Evolutionary conservation across 2,113 vertebrate species (phyloP).

Genomic region (Leptobrachium leishanense): DNA sequence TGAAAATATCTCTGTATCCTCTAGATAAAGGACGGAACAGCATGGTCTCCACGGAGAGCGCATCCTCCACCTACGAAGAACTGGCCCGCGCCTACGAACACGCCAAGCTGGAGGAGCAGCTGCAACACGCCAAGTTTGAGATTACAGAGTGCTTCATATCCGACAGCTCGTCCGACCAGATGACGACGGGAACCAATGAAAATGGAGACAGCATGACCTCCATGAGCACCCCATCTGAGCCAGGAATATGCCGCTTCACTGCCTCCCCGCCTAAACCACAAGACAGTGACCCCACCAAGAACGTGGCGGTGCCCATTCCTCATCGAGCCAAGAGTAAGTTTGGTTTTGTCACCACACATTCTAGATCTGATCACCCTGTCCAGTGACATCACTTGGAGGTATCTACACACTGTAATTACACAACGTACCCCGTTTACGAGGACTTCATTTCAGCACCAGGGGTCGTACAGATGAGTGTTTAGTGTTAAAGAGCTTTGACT

Average conservation of each 20-base stretch:
- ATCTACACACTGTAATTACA: too few species aligned
- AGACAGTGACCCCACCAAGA: slow-evolving; percentile 88
- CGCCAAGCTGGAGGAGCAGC: slow-evolving; percentile 92
- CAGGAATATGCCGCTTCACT: slow-evolving; percentile 80
- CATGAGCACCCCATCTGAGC: slow-evolving; percentile 84
- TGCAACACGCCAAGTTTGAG: slow-evolving; percentile 95
- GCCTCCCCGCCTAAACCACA: slow-evolving; percentile 81
- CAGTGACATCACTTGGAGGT: too few species aligned
- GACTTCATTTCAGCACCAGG: too few species aligned
- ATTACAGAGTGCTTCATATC: slow-evolving; percentile 98
- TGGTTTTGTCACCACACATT: too few species aligned
- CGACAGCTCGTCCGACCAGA: slow-evolving; percentile 93
- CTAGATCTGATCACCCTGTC: too few species aligned
- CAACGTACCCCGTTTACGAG: too few species aligned
- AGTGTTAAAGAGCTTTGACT: too few species aligned
- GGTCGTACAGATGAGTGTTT: too few species aligned
- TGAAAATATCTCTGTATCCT: slow-evolving; percentile 20
- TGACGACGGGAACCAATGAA: slow-evolving; percentile 94
- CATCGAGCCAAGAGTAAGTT: slow-evolving; percentile 91
- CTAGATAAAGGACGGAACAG: slow-evolving; percentile 96
- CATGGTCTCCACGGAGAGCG: slow-evolving; percentile 97
- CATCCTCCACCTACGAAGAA: slow-evolving; percentile 94
- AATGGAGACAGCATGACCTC: slow-evolving; percentile 95
- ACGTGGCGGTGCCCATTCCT: slow-evolving; percentile 94
- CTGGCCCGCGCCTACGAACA: slow-evolving; percentile 91